A percentile compares a stretch with the other conserved stretches of the same genome.
Evolutionary conservation across 2,797 vertebrate species (phyloP).

Genomic region (Rhinella marina): DNA sequence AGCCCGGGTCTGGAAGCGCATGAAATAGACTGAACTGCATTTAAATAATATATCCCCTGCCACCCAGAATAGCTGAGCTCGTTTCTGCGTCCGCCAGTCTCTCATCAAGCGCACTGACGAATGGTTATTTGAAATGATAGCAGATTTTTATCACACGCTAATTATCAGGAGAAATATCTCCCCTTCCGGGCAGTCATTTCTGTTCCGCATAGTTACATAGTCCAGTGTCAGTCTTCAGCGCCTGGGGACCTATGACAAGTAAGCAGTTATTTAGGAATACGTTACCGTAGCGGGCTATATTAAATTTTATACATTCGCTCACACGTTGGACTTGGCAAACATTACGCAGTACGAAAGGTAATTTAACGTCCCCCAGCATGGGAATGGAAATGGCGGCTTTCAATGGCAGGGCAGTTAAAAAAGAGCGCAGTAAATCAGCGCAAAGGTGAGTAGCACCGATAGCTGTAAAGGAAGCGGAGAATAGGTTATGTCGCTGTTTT

Average conservation of each 20-base stretch:
- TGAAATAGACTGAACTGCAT: conserved; percentile 44
- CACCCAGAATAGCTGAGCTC: conserved; percentile 39
- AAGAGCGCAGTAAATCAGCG: background rate
- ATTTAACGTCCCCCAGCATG: background rate
- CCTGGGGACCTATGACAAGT: background rate
- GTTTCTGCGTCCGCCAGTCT: conserved; percentile 10
- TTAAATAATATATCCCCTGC: conserved; percentile 51
- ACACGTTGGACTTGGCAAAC: background rate
- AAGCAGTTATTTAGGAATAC: conserved; percentile 14
- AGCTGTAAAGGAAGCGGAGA: background rate
- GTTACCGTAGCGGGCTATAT: background rate
- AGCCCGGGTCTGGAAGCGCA: conserved; percentile 3
- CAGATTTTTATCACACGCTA: conserved; percentile 45
- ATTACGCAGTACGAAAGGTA: background rate
- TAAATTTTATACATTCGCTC: conserved; percentile 10
- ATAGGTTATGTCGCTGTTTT: background rate
- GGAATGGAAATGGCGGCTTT: background rate
- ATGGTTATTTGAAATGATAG: conserved; percentile 48
- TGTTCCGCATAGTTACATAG: background rate
- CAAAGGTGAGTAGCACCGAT: background rate
- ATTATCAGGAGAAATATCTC: conserved; percentile 43
- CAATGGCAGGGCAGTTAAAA: background rate
- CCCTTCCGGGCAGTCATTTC: conserved; percentile 5
- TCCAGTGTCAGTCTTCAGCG: conserved; percentile 20
- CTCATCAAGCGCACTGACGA: conserved; percentile 31